Percentiles rank a stretch among this genome's conserved stretches.
Conservation (phyloP, 2,888 invertebrate genomes). For the Hedya salicella region DNA sequence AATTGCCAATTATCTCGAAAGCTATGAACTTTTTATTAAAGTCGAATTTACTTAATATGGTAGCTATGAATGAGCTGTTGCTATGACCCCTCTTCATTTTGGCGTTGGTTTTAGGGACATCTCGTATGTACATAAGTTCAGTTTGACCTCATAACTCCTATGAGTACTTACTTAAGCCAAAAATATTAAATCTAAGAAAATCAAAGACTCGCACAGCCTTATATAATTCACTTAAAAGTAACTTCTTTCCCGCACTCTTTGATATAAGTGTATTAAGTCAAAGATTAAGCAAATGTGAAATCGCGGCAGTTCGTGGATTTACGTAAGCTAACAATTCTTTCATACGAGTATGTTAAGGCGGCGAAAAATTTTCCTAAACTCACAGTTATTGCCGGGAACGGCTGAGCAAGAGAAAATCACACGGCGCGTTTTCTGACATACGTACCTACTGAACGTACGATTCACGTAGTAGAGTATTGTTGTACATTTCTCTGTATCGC, state of each 20-base stretch:
- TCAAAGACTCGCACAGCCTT: background rate
- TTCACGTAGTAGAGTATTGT: background rate
- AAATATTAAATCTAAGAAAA: background rate
- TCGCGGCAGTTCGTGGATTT: conserved; percentile 27
- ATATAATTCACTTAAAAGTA: conserved; percentile 14
- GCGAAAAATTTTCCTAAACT: conserved; percentile 30
- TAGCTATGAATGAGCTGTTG: no score
- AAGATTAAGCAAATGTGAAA: conserved; percentile 41
- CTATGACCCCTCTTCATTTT: no score
- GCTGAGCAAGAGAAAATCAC: conserved; percentile 26
- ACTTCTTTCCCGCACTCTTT: conserved; percentile 3
- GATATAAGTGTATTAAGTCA: conserved; percentile 36
- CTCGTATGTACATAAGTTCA: no score
- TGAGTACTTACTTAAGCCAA: no score
- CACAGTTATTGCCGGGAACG: conserved; percentile 29
- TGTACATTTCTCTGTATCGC: conserved; percentile 13
- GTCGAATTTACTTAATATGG: no score
- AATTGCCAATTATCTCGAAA: no score
- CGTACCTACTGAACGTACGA: background rate
- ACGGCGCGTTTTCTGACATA: background rate
- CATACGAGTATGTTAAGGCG: conserved; percentile 32
- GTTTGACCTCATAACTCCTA: no score
- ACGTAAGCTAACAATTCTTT: conserved; percentile 31
- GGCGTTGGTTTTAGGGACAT: no score
- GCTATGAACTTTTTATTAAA: no score